Evolutionary conservation across 1,140 invertebrate species (phyloP), one percentile per base, ranked within the genome.

Genomic region (Drosophila novamexicana): DNA sequence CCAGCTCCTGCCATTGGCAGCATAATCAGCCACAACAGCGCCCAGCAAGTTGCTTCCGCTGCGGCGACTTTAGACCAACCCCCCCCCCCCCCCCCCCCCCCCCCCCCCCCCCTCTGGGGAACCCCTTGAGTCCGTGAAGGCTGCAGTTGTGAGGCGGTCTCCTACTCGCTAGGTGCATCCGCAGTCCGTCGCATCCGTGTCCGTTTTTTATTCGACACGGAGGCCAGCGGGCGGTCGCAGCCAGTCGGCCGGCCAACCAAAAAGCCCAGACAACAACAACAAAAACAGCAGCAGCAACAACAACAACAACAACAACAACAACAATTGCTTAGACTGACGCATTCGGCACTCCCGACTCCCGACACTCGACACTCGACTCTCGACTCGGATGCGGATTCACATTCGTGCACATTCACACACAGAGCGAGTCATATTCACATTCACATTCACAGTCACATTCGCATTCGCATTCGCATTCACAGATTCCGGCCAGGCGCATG

Each of bases 11-110:
- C 69, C 81, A 69, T 74, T 88, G 76, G 89, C 85, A 88, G 85
- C 90, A 90, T 90, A 91, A 91, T 91, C 90, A 91, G 90, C 90
- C 90, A 82, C 86, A 91, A 91, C 86, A 89, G 83, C 83, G 83
- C 83, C 65, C 78, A 84, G 80, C 77, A 75, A 91, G 90, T 91
- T 91, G 85, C 85, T 90, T 91, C 90, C 90, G 85, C 82, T 91
- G 89, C 90, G 89, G 84, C 81, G 81, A 85, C 73, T 85, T 57
- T 52, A 50, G 37, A n/a, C 45, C 50, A 7, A 12, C 9, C 45
- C 9, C 8, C 3, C 45, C 7, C 47, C 18, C 7, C 9, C 58
- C 14, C 6, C 39, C 37, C n/a, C 37, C 8, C 45, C 9, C 8
- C 3, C 45, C 7, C 49, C 18, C 7, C 9, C 58, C 14, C 6